Conservation (phyloP, 2,113 vertebrate genomes). For the Ameiurus melas region DNA sequence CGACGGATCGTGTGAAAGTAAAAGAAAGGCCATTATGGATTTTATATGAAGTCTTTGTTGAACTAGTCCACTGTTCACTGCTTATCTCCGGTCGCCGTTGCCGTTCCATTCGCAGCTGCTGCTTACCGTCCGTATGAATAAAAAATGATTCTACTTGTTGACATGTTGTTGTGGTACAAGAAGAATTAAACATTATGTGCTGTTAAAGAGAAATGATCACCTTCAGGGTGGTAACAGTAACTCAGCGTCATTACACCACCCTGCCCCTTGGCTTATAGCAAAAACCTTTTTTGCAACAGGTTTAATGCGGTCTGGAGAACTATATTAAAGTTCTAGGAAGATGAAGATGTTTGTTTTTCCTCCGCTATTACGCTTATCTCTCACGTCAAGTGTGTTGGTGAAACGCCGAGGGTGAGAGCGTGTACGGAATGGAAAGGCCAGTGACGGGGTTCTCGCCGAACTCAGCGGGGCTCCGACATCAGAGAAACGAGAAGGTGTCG, state of each 20-base stretch:
- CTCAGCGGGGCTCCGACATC: constrained; percentile 66
- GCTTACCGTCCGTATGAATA: too few species aligned
- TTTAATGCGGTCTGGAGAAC: not conserved
- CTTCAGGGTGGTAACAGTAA: not conserved
- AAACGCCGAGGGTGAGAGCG: constrained; percentile 60
- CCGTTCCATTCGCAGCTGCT: too few species aligned
- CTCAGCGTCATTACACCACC: not conserved
- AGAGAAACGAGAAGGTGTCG: constrained; percentile 69
- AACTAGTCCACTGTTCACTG: too few species aligned
- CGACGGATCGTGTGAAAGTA: too few species aligned
- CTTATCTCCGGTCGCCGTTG: too few species aligned
- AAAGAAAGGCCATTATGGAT: too few species aligned
- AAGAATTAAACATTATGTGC: not conserved
- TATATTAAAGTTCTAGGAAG: not conserved
- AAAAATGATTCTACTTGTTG: not conserved
- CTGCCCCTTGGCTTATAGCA: not conserved
- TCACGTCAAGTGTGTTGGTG: constrained; percentile 57
- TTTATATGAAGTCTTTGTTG: too few species aligned
- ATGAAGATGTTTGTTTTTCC: not conserved
- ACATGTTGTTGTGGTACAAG: not conserved
- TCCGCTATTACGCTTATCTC: not conserved
- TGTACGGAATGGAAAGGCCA: constrained; percentile 55
- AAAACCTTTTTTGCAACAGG: not conserved
- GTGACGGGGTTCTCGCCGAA: constrained; percentile 71
- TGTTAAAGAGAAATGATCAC: not conserved